Conservation (phyloP, 2,888 invertebrate genomes). For the Strigamia transsilvanica region DNA sequence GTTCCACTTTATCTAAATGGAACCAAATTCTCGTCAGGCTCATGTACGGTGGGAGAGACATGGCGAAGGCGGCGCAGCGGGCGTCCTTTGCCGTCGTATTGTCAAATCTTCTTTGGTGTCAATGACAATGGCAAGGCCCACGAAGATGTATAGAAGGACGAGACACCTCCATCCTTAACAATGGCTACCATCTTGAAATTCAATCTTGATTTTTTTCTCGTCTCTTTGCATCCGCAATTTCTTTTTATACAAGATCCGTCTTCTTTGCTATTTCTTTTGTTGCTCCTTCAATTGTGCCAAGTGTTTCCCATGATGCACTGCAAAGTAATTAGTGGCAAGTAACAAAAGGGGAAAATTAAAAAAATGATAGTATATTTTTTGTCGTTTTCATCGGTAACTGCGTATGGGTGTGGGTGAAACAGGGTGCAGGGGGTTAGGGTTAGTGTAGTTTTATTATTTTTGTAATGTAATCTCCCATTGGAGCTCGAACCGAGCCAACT, state of each 20-base stretch:
- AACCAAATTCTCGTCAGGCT: conserved; percentile 53
- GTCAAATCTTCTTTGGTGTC: conserved; percentile 43
- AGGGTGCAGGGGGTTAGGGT: conserved; percentile 2
- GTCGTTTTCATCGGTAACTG: neutral
- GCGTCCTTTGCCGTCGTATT: conserved; percentile 24
- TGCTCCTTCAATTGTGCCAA: conserved; percentile 40
- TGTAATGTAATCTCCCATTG: conserved; percentile 33
- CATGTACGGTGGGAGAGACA: conserved; percentile 12
- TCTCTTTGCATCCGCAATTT: conserved; percentile 33
- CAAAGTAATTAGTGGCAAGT: conserved; percentile 18
- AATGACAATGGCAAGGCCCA: conserved; percentile 29
- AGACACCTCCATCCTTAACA: conserved; percentile 17
- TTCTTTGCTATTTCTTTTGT: conserved; percentile 31
- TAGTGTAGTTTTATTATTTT: conserved; percentile 34
- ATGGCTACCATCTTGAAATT: conserved; percentile 36
- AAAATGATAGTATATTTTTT: neutral
- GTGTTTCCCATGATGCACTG: conserved; percentile 33
- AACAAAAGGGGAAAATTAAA: conserved; percentile 11
- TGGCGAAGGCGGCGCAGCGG: conserved; percentile 41
- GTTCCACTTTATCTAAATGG: conserved; percentile 54
- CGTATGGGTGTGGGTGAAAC: neutral
- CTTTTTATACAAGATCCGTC: conserved; percentile 39
- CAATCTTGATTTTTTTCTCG: conserved; percentile 22
- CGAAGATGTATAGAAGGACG: conserved; percentile 24
- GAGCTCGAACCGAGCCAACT: conserved; percentile 41